Evolutionary conservation across 2,797 vertebrate genomes (phyloP).

Genomic region (Enteromius argenteus): DNA sequence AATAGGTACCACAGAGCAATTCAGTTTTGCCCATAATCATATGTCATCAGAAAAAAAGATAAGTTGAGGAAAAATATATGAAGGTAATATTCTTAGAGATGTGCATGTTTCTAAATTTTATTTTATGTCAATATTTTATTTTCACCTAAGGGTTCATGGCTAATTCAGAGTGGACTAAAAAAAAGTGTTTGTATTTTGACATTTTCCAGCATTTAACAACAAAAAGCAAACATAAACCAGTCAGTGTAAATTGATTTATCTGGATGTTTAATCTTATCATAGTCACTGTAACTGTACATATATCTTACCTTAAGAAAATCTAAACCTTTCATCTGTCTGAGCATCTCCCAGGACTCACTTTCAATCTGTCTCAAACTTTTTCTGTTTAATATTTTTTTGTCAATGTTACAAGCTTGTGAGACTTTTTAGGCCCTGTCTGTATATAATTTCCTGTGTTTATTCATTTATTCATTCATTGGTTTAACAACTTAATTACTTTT

Average conservation of each 20-base stretch:
- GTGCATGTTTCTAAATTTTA: background rate
- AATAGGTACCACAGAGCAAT: background rate
- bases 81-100: background rate
- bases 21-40: background rate
- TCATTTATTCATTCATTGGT: background rate
- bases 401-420: background rate
- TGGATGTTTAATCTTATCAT: background rate
- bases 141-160: background rate
- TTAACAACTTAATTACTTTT: background rate
- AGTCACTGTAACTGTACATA: background rate
- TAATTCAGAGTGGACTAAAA: background rate
- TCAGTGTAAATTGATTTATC: background rate
- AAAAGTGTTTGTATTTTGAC: background rate
- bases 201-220: background rate
- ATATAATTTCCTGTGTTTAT: background rate
- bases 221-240: background rate
- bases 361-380: background rate
- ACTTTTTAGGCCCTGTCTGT: background rate
- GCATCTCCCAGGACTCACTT: background rate
- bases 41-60: too few species aligned
- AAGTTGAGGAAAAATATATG: background rate
- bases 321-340: background rate
- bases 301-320: background rate
- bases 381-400: background rate
- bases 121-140: background rate